Conservation (phyloP, 2,888 invertebrate species). For the Falcaria lacertinaria region DNA sequence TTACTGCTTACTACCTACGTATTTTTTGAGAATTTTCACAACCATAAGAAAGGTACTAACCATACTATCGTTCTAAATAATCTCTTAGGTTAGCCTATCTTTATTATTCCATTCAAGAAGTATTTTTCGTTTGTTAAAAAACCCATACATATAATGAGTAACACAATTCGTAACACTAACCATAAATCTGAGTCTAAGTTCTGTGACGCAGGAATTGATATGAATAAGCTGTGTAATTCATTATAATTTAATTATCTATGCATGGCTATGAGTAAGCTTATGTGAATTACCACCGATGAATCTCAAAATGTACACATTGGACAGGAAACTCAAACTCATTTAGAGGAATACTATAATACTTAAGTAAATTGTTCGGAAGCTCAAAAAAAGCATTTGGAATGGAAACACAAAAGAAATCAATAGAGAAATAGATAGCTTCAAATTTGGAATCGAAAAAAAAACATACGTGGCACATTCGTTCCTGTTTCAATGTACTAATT, state of each 20-base stretch:
- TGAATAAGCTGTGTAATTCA: conserved; percentile 1
- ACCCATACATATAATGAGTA: not conserved
- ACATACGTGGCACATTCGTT: conserved; percentile 17
- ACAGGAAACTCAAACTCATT: too few species aligned
- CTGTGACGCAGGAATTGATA: not conserved
- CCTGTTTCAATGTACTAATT: conserved; percentile 21
- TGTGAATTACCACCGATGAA: conserved; percentile 3
- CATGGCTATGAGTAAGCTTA: conserved; percentile 2
- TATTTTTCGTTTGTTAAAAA: not conserved
- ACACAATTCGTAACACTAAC: not conserved
- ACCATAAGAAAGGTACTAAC: conserved; percentile 8
- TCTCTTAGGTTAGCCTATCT: not conserved
- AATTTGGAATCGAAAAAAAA: conserved; percentile 20
- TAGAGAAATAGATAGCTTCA: conserved; percentile 15
- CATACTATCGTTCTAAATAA: too few species aligned
- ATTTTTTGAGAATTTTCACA: conserved; percentile 17
- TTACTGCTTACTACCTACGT: conserved; percentile 18
- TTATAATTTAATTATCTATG: conserved; percentile 1
- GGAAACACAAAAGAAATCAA: too few species aligned
- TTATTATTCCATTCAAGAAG: not conserved
- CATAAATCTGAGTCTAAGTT: not conserved
- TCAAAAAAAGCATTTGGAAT: too few species aligned
- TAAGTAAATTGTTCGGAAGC: too few species aligned
- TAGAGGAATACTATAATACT: too few species aligned
- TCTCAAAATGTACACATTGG: not conserved